A percentile compares a stretch with the other conserved stretches of the same genome.
These are phyloP conservation scores for Poeciliopsis gracilis DNA, from an alignment of 2,797 vertebrate species.

Conservation along the genomic window DNA sequence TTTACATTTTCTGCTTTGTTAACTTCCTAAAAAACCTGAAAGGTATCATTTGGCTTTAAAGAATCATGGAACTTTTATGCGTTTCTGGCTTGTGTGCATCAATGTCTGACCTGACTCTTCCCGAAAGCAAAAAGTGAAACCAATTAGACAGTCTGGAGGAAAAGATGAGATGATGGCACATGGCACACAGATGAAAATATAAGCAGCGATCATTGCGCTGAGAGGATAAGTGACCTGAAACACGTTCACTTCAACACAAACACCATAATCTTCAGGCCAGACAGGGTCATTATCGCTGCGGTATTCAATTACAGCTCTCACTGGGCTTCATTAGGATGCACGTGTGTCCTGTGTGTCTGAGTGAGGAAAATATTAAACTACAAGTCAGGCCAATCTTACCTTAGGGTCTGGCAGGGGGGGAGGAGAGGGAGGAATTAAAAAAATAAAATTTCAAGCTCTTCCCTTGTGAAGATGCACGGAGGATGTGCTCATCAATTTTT, in stretches of 20 bases:
- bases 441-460: conserved; percentile 5
- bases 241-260: conserved; percentile 43
- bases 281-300: conserved; percentile 45
- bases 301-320: conserved; percentile 53
- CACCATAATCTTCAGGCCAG: conserved; percentile 41
- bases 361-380: conserved; percentile 7
- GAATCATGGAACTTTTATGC: neutral
- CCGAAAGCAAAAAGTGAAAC: neutral
- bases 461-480: neutral
- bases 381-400: conserved; percentile 5
- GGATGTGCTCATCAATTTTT: conserved; percentile 65
- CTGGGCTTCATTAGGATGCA: conserved; percentile 25
- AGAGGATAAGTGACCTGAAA: conserved; percentile 36
- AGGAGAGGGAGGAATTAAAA: neutral
- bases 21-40: neutral
- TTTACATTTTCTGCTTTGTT: neutral
- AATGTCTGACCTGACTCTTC: neutral
- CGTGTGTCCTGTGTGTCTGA: conserved; percentile 4
- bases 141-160: conserved; percentile 9
- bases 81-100: neutral
- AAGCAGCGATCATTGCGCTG: neutral
- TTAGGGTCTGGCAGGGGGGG: conserved; percentile 9
- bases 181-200: conserved; percentile 14
- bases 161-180: conserved; percentile 13
- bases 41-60: neutral